Conservation (phyloP, 1,140 invertebrate genomes). For the Drosophila albomicans region DNA sequence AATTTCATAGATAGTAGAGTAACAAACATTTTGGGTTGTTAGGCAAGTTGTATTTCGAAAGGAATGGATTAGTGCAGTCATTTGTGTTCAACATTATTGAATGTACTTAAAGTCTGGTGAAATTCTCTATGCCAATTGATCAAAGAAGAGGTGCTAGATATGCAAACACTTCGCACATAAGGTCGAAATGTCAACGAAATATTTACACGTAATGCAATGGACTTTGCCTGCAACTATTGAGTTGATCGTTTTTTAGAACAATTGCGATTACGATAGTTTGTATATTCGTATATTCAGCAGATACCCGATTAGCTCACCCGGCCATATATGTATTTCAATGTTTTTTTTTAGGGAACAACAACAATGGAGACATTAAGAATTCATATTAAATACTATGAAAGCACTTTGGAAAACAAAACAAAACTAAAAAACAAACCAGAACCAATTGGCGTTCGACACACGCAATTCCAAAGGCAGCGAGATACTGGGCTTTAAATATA, state of each 20-base stretch:
- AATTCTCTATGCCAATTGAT: slow-evolving; percentile 6
- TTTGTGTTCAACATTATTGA: not conserved
- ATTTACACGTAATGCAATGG: not conserved
- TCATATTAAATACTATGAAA: slow-evolving; percentile 24
- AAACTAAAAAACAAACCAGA: slow-evolving; percentile 31
- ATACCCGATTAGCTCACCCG: slow-evolving; percentile 5
- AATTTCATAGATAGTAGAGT: not conserved
- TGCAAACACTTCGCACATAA: not conserved
- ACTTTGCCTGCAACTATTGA: not conserved
- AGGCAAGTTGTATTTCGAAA: slow-evolving; percentile 26
- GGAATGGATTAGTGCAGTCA: slow-evolving; percentile 10
- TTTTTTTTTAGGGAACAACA: slow-evolving; percentile 1
- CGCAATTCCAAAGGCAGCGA: slow-evolving; percentile 29
- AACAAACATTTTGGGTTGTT: slow-evolving; percentile 18
- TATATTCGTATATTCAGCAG: not conserved
- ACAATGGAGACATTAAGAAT: slow-evolving; percentile 20
- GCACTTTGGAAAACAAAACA: slow-evolving; percentile 24
- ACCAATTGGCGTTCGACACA: slow-evolving; percentile 10
- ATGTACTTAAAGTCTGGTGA: slow-evolving; percentile 12
- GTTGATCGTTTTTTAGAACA: not conserved
- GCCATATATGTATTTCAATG: slow-evolving; percentile 7
- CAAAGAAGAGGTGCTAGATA: not conserved
- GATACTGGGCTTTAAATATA: slow-evolving; percentile 26
- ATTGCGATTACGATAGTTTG: too few species aligned
- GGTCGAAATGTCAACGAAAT: not conserved